These are phyloP conservation scores for Archaeoteleia sp. DNA, from an alignment of 2,888 invertebrate species.

Conservation along the genomic window DNA sequence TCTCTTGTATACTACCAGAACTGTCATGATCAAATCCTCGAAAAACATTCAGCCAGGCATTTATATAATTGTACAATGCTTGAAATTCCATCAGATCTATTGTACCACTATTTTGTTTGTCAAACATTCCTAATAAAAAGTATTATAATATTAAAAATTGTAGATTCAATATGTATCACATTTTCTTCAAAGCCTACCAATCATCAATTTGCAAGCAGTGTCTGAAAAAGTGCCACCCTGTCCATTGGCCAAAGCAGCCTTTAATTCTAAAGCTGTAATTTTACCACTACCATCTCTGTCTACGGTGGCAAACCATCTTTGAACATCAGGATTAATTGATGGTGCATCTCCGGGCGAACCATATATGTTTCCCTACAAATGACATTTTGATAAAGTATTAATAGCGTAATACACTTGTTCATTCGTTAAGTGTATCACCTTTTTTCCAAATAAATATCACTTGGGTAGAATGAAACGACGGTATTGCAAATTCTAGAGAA, in stretches of 20 bases:
- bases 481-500: conserved; percentile 7
- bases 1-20: conserved; percentile 89
- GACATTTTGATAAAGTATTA: background rate
- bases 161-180: background rate
- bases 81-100: conserved; percentile 91
- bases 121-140: conserved; percentile 94
- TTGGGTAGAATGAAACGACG: background rate
- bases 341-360: conserved; percentile 54
- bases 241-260: conserved; percentile 88
- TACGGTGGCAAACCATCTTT: conserved; percentile 89
- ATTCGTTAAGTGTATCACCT: conserved; percentile 11
- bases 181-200: conserved; percentile 76
- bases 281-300: conserved; percentile 89
- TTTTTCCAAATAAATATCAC: conserved; percentile 4
- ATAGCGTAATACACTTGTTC: background rate
- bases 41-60: conserved; percentile 91
- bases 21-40: conserved; percentile 89
- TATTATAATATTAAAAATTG: background rate
- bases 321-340: conserved; percentile 82
- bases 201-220: conserved; percentile 90
- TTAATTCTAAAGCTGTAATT: conserved; percentile 85
- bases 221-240: conserved; percentile 90
- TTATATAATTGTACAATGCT: conserved; percentile 89
- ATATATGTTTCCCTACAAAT: conserved; percentile 34
- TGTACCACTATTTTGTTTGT: conserved; percentile 87